Conservation (phyloP, 2,888 invertebrate species). For the Gari tellinella region DNA sequence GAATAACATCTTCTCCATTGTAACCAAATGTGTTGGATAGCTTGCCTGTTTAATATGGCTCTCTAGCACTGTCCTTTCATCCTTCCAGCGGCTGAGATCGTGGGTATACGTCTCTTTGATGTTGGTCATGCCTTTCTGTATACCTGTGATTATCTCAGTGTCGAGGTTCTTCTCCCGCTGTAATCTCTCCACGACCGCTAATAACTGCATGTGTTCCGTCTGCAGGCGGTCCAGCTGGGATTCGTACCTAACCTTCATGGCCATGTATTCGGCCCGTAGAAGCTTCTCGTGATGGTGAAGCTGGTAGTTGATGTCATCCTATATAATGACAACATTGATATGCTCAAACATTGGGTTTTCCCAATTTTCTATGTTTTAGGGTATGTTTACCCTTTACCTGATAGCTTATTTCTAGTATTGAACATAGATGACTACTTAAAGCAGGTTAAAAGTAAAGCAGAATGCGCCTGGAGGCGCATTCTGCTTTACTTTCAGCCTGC, state of each 20-base stretch:
- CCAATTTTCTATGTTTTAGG: too few species aligned
- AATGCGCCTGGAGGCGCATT: too few species aligned
- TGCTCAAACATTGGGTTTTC: too few species aligned
- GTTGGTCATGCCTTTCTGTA: conserved; percentile 74
- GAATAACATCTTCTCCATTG: too few species aligned
- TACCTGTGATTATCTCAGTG: conserved; percentile 72
- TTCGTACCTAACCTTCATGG: conserved; percentile 79
- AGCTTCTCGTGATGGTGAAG: conserved; percentile 77
- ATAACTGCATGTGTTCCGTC: conserved; percentile 21
- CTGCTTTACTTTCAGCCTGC: too few species aligned
- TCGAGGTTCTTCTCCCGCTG: conserved; percentile 73
- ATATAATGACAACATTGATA: background rate
- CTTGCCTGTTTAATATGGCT: conserved; percentile 75
- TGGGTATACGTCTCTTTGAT: conserved; percentile 71
- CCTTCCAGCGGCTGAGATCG: conserved; percentile 74
- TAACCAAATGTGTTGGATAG: too few species aligned
- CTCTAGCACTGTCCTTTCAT: conserved; percentile 73
- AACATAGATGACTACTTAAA: too few species aligned
- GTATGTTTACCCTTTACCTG: too few species aligned
- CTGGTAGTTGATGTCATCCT: conserved; percentile 78
- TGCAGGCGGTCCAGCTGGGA: conserved; percentile 71
- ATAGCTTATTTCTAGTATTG: too few species aligned
- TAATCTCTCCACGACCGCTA: conserved; percentile 64
- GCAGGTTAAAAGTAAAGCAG: too few species aligned
- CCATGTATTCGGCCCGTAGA: conserved; percentile 73